These are phyloP conservation scores for Amphiduros pacificus DNA, from an alignment of 2,888 invertebrate genomes.

Conservation along the genomic window DNA sequence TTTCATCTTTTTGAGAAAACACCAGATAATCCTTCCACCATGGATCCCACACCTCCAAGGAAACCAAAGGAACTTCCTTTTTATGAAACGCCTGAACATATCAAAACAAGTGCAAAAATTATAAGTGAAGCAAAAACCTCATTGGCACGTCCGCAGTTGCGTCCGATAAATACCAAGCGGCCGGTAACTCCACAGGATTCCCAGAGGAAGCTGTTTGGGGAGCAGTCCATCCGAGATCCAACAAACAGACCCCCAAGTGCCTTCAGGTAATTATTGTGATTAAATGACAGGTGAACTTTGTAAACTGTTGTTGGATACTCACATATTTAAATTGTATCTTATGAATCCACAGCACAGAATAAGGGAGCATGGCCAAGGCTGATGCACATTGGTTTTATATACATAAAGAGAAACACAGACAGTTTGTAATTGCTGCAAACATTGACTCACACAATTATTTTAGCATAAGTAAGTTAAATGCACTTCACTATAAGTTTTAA, in stretches of 20 bases:
- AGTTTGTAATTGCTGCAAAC: no score
- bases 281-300: no score
- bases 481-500: no score
- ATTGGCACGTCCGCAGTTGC: constrained; percentile 49
- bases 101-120: constrained; percentile 49
- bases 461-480: no score
- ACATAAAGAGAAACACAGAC: no score
- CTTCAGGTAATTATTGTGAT: constrained; percentile 57
- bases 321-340: no score
- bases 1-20: background rate
- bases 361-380: no score
- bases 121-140: constrained; percentile 55
- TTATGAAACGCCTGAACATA: constrained; percentile 44
- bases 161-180: constrained; percentile 75
- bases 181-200: constrained; percentile 84
- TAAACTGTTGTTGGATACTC: no score
- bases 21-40: background rate
- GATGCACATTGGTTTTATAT: no score
- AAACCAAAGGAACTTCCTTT: constrained; percentile 25
- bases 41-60: constrained; percentile 10
- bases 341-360: no score
- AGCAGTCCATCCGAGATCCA: constrained; percentile 44
- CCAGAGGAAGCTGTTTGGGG: constrained; percentile 75
- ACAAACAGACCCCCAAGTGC: constrained; percentile 57
- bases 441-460: no score